Evolutionary conservation across 2,888 invertebrate species (phyloP).

Genomic region (Thecophora atra): DNA sequence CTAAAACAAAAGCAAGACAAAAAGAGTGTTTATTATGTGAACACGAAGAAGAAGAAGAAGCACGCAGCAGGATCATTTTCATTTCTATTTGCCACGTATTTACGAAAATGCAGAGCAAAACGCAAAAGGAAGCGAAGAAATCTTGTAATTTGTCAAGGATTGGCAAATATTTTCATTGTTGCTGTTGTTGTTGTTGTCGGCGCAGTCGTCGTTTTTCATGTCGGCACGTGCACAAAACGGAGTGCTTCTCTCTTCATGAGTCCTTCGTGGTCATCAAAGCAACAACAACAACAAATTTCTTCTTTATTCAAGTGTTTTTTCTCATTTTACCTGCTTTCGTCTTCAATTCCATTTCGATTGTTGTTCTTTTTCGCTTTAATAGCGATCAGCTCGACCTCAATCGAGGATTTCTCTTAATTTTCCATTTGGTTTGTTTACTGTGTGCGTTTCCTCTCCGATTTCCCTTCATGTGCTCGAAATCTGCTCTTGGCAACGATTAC

Average conservation of each 20-base stretch:
- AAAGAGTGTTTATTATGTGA: no score
- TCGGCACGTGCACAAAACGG: conserved; percentile 22
- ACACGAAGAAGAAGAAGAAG: no score
- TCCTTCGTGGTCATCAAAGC: background rate
- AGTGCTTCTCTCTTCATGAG: background rate
- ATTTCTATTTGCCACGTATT: background rate
- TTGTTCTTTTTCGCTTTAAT: background rate
- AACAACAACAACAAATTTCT: background rate
- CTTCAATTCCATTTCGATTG: background rate
- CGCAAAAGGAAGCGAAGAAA: background rate
- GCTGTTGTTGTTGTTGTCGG: background rate
- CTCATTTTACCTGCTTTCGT: background rate
- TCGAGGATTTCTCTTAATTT: background rate
- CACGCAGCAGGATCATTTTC: background rate
- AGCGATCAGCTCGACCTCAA: background rate
- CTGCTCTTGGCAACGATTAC: background rate
- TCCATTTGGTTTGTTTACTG: background rate
- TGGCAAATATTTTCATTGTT: background rate
- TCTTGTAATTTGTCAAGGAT: conserved; percentile 9
- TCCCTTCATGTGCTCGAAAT: background rate
- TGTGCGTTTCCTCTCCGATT: background rate
- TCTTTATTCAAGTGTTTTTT: background rate
- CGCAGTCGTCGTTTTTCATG: background rate
- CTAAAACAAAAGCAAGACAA: no score
- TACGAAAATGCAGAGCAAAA: conserved; percentile 6